Evolutionary conservation across 2,113 vertebrate genomes (phyloP), one percentile per base, ranked within the genome.

Genomic region (Polyodon spathula): DNA sequence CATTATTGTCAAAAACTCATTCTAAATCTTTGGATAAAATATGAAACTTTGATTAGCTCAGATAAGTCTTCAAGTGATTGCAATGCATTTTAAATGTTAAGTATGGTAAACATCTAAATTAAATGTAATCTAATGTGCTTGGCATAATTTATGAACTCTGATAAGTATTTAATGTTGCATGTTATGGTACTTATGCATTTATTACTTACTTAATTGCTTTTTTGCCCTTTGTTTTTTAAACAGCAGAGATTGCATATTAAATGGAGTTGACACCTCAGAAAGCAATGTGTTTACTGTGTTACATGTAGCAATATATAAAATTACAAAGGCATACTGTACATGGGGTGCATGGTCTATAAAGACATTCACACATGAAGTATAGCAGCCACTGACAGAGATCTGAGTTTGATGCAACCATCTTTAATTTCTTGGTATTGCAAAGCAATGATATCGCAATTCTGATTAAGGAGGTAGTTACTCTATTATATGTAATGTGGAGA

Each of bases 101-200:
- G 65, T 42, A 27, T 4, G 63, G 70, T 65, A 73, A 78, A 73
- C 71, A 68, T 63, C 61, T 65, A 72, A 55, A 53, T 61, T 60
- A 71, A 62, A 76, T 66, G 69, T 74, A 73, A 37, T 67, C 75
- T 72, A 71, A 53, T 37, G 71, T 76, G 71, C 69, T 78, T 56
- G 40, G 43, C 60, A 63, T 71, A 73, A 81, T 74, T 81, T 65
- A 81, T 76, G 71, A 68, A 65, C 66, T 75, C 65, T 59, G 48
- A 54, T 73, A 61, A 69, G 70, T 66, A 78, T 74, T 83, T 83
- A 83, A 84, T 83, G 82, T 77, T 77, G 72, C 81, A 78, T 83
- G 78, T 81, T 67, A 82, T 79, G 77, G 63, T 74, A 66, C 75
- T 77, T 44, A 4, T 53, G 65, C 66, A 69, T 77, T 84, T 77